Conservation (phyloP, 1,140 invertebrate genomes). For the Zaprionus capensis region DNA sequence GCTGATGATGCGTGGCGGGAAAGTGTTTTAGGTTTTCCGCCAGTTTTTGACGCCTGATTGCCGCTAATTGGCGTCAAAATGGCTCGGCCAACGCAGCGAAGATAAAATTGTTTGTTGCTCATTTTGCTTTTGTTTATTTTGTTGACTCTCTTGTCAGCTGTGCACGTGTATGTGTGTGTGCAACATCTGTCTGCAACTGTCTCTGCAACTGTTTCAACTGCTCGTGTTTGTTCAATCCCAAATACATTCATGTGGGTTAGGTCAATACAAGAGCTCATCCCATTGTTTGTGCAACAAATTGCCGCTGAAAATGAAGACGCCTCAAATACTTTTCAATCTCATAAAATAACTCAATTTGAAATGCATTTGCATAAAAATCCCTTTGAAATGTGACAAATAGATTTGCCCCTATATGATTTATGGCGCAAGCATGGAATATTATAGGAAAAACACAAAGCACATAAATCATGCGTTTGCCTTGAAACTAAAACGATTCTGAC, state of each 20-base stretch:
- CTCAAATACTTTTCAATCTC: slow-evolving; percentile 21
- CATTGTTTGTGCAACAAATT: slow-evolving; percentile 41
- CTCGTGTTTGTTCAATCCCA: slow-evolving; percentile 30
- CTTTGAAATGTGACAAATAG: slow-evolving; percentile 53
- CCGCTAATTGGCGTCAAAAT: slow-evolving; percentile 78
- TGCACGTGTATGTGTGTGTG: slow-evolving; percentile 26
- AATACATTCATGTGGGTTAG: slow-evolving; percentile 67
- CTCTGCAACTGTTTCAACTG: slow-evolving; percentile 64
- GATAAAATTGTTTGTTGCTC: slow-evolving; percentile 50
- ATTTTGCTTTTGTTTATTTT: slow-evolving; percentile 63
- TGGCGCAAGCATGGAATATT: slow-evolving; percentile 53
- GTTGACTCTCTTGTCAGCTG: slow-evolving; percentile 42
- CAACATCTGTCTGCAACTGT: slow-evolving; percentile 75
- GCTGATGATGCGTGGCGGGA: slow-evolving; percentile 46
- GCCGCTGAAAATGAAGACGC: slow-evolving; percentile 26
- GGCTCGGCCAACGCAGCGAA: slow-evolving; percentile 55
- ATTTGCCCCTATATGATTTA: slow-evolving; percentile 52
- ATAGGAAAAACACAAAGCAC: slow-evolving; percentile 10
- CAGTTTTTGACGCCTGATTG: slow-evolving; percentile 73
- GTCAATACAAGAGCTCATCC: slow-evolving; percentile 54
- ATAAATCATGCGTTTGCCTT: slow-evolving; percentile 69
- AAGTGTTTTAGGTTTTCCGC: slow-evolving; percentile 71
- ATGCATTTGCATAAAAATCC: slow-evolving; percentile 26
- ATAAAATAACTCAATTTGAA: slow-evolving; percentile 33
- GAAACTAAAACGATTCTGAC: slow-evolving; percentile 9